Conservation (phyloP, 1,140 invertebrate species). For the Caenorhabditis remanei region DNA sequence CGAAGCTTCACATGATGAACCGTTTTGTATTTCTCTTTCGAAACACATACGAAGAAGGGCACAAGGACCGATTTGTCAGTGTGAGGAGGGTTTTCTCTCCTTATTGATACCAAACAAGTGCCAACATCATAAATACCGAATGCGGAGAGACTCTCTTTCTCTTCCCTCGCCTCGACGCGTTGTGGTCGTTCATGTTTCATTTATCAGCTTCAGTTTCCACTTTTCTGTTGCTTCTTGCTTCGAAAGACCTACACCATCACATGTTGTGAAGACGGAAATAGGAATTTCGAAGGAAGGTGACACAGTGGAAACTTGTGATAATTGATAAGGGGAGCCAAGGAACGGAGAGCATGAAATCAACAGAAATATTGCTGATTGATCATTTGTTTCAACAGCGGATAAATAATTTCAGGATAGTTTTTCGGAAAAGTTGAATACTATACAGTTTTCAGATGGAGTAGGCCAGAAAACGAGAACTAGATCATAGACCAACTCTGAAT, state of each 20-base stretch:
- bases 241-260: background rate
- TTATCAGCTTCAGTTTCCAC: constrained; percentile 47
- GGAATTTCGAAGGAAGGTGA: background rate
- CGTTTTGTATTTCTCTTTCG: constrained; percentile 11
- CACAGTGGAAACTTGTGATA: background rate
- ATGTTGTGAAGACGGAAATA: background rate
- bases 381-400: no score
- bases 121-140: constrained; percentile 47
- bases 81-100: background rate
- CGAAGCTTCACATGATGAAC: background rate
- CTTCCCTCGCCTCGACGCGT: background rate
- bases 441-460: no score
- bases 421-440: no score
- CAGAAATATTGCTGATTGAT: no score
- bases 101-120: background rate
- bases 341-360: no score
- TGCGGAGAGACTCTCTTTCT: background rate
- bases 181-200: constrained; percentile 47
- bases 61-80: constrained; percentile 8
- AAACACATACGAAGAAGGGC: background rate
- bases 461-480: no score
- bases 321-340: background rate
- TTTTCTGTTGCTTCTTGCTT: background rate
- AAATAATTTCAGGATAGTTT: no score
- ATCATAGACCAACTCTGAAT: no score